These are phyloP conservation scores for Scomber colias DNA, from an alignment of 2,113 vertebrate species.

Conservation along the genomic window DNA sequence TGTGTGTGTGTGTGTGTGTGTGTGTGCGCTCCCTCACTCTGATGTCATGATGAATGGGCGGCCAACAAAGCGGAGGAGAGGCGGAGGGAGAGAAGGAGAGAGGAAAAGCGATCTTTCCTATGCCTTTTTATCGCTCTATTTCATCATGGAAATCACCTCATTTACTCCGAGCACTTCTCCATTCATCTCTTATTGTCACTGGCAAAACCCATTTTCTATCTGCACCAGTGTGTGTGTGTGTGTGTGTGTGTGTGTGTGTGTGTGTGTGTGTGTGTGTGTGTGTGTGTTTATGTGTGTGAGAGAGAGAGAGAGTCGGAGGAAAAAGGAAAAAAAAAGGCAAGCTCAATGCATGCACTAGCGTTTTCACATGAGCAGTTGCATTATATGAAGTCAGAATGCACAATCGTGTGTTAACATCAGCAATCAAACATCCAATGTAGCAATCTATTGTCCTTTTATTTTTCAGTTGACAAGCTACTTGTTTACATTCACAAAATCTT, in stretches of 20 bases:
- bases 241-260: conserved; percentile 20
- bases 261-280: conserved; percentile 17
- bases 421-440: neutral
- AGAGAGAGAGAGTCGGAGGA: neutral
- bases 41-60: conserved; percentile 73
- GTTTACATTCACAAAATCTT: neutral
- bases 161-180: conserved; percentile 78
- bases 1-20: conserved; percentile 41
- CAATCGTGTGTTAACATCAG: conserved; percentile 11
- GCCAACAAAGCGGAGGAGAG: conserved; percentile 56
- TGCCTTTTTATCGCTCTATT: conserved; percentile 81
- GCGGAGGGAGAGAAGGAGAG: conserved; percentile 37
- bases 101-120: conserved; percentile 69
- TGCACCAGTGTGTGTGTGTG: conserved; percentile 11
- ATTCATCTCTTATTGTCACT: conserved; percentile 78
- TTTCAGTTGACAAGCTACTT: neutral
- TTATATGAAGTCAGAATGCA: conserved; percentile 7
- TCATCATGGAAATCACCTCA: conserved; percentile 84
- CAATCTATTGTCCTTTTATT: neutral
- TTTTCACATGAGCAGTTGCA: conserved; percentile 16
- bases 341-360: neutral
- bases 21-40: conserved; percentile 53
- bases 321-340: neutral
- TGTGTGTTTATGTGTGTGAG: neutral
- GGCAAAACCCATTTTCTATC: conserved; percentile 74